phyloP scores from a whole-genome alignment of 2,797 vertebrate species.

The Sparidentex hasta region DNA sequence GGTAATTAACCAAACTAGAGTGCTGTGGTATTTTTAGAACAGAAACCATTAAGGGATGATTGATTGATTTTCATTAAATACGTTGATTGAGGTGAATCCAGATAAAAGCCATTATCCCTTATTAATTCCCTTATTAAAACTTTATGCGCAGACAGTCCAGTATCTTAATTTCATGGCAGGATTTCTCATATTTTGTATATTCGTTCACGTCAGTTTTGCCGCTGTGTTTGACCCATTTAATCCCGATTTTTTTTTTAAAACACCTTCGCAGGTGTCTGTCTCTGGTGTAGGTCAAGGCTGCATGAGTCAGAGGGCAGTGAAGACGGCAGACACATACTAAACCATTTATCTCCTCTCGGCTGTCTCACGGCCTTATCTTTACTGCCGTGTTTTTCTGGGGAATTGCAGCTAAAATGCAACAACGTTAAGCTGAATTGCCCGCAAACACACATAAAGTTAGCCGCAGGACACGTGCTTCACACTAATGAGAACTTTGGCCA shows the following conservation, averaged over 20 bases:
- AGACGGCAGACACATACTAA: conserved; percentile 49
- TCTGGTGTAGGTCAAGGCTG: conserved; percentile 78
- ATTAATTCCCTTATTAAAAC: conserved; percentile 12
- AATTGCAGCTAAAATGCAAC: conserved; percentile 69
- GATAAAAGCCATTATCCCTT: background rate
- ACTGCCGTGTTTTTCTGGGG: conserved; percentile 82
- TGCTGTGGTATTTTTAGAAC: background rate
- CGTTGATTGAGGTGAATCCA: conserved; percentile 1
- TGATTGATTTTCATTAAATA: conserved; percentile 6
- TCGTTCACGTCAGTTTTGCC: background rate
- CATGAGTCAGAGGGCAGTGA: conserved; percentile 45
- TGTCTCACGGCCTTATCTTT: conserved; percentile 79
- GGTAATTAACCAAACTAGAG: background rate
- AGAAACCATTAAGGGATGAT: background rate
- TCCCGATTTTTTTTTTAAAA: conserved; percentile 10
- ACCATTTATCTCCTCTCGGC: conserved; percentile 62
- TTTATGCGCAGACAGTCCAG: background rate
- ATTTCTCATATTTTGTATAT: background rate
- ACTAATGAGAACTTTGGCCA: conserved; percentile 5
- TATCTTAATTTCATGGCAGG: background rate
- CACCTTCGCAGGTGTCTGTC: conserved; percentile 6
- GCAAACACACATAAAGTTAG: conserved; percentile 39
- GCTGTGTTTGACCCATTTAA: conserved; percentile 23
- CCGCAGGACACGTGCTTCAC: conserved; percentile 2
- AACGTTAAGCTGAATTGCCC: conserved; percentile 63